Conservation (phyloP, 2,888 invertebrate species). For the Zootermopsis nevadensis region DNA sequence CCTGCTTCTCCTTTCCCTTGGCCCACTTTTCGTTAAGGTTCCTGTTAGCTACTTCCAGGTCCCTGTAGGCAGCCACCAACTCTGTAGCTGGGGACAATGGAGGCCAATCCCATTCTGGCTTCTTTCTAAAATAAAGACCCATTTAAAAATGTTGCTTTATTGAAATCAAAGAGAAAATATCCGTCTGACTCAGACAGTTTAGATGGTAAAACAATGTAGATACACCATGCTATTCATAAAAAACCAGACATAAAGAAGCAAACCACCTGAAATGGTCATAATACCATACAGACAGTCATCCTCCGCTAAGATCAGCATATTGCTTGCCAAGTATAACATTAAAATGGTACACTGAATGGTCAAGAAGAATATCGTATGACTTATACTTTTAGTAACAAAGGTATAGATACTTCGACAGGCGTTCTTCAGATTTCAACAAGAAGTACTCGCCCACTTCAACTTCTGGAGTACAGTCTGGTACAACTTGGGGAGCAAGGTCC, state of each 20-base stretch:
- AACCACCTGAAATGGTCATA: no score
- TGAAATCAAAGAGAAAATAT: no score
- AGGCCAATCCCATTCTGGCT: slow-evolving; percentile 73
- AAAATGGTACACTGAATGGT: no score
- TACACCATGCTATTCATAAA: no score
- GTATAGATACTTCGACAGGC: slow-evolving; percentile 46
- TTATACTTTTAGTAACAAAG: no score
- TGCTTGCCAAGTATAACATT: no score
- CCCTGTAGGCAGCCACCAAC: slow-evolving; percentile 67
- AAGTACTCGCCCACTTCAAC: slow-evolving; percentile 68
- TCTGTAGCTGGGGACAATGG: slow-evolving; percentile 68
- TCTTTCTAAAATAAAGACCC: slow-evolving; percentile 63
- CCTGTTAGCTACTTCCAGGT: slow-evolving; percentile 67
- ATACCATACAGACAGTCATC: no score
- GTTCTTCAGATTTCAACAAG: slow-evolving; percentile 67
- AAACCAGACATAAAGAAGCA: no score
- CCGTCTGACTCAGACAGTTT: no score
- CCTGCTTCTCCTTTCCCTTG: slow-evolving; percentile 63
- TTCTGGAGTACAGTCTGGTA: slow-evolving; percentile 65
- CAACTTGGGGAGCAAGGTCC: not conserved
- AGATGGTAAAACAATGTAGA: no score
- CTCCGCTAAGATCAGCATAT: no score
- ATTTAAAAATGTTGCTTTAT: not conserved
- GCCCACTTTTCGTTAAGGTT: slow-evolving; percentile 64
- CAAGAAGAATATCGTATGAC: no score